Evolutionary conservation across 2,888 invertebrate genomes (phyloP), one percentile per base, ranked within the genome.

Genomic region (Chymomyza procnemis): DNA sequence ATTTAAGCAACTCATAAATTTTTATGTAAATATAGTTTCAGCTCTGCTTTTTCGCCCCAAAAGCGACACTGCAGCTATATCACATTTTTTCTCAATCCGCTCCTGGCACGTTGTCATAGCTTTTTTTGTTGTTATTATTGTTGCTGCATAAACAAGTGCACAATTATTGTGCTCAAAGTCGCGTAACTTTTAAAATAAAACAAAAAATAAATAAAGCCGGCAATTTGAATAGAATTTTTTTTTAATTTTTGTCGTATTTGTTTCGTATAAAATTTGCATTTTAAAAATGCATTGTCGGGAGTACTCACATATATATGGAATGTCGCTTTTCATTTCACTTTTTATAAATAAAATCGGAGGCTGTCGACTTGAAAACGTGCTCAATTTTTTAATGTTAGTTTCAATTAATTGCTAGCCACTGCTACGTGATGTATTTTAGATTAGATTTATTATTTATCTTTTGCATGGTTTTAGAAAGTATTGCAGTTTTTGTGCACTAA

Each of bases 101-200:
- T 61, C 54, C 26, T 66, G 63, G 18, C 64, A 16, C 56, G 18
- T 54, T 59, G 55, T 64, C 70, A 47, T 64, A 19, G 48, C 47
- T 61, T 26, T 55, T 21, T 61, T n/a, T 50, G 50, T 61, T 64
- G 60, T 61, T 68, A 54, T 65, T 22, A 52, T 58, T 70, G 64
- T 67, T 61, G 47, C 34, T 55, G 50, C 21, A 30, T 57, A 69
- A 85, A 82, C 84, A 81, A 87, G 76, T 67, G 73, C 76, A 75
- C 81, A 85, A 85, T 87, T 85, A 86, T 76, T 74, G 73, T 75
- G 82, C 66, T 78, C 88, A 86, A 74, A 81, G 74, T 86, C 79
- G 85, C 85, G 85, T 85, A 87, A 87, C 88, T 84, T 64, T 76
- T 4, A 56, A n/a, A 56, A 26, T 26, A 54, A 21, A 54, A 54